A percentile compares a stretch with the other conserved stretches of the same genome.
These are phyloP conservation scores for Chaetura pelagica DNA, from an alignment of 2,113 vertebrate species.

Conservation along the genomic window DNA sequence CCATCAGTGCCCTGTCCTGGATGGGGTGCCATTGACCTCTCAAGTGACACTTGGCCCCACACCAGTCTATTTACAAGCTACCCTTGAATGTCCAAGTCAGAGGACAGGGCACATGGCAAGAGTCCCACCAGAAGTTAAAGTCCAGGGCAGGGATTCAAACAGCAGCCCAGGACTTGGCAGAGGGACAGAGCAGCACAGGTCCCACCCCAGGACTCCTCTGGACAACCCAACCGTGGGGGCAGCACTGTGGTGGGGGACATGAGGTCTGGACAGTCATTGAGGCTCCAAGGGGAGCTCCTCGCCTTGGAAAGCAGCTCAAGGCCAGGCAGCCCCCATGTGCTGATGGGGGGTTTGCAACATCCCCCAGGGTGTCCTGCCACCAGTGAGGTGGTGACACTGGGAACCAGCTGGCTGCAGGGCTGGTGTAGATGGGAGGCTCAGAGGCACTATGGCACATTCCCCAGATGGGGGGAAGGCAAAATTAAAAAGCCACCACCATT, in stretches of 20 bases:
- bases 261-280: neutral
- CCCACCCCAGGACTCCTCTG: rapidly evolving
- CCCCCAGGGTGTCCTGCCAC: too few relatives aligned
- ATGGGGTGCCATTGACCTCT: rapidly evolving
- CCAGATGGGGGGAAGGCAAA: neutral
- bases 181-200: neutral
- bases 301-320: neutral
- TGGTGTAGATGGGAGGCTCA: neutral
- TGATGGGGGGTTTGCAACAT: neutral
- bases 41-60: neutral
- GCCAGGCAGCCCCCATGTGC: neutral
- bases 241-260: rapidly evolving
- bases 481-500: neutral
- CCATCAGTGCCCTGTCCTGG: neutral
- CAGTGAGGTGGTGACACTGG: neutral
- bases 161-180: neutral
- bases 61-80: neutral
- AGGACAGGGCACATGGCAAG: neutral
- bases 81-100: neutral
- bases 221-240: neutral
- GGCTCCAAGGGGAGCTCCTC: neutral
- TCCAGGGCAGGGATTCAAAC: neutral
- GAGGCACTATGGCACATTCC: neutral
- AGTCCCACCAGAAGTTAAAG: neutral
- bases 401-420: neutral